These are phyloP conservation scores for Drosophila subquinaria DNA, from an alignment of 2,888 invertebrate species.

Conservation along the genomic window DNA sequence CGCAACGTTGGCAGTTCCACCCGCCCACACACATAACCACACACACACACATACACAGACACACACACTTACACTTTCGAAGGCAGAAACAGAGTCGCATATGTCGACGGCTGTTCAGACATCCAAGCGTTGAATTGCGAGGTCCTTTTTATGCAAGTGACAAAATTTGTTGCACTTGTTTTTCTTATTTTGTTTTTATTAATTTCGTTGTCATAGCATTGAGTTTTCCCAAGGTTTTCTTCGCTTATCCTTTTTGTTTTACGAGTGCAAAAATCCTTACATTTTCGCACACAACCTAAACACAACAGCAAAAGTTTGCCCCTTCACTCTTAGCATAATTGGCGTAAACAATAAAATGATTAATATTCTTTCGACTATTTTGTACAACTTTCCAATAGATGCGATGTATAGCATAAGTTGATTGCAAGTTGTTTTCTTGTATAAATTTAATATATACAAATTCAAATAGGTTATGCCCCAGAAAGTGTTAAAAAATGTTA, in stretches of 20 bases:
- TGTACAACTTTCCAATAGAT: neutral
- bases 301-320: neutral
- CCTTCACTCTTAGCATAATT: conserved; percentile 11
- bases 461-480: no score
- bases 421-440: no score
- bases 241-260: neutral
- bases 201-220: conserved; percentile 62
- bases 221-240: conserved; percentile 19
- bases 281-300: neutral
- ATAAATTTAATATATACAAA: no score
- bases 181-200: conserved; percentile 48
- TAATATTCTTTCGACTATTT: neutral
- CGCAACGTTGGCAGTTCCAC: conserved; percentile 65
- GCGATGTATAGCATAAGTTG: no score
- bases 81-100: conserved; percentile 42
- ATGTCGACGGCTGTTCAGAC: conserved; percentile 74
- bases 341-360: conserved; percentile 24
- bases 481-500: no score
- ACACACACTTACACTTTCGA: conserved; percentile 20
- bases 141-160: conserved; percentile 72
- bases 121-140: conserved; percentile 71
- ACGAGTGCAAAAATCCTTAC: conserved; percentile 2
- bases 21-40: conserved; percentile 22
- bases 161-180: conserved; percentile 68
- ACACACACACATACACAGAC: conserved; percentile 13